These are phyloP conservation scores for Boloria selene DNA, from an alignment of 2,888 invertebrate species.

Conservation along the genomic window DNA sequence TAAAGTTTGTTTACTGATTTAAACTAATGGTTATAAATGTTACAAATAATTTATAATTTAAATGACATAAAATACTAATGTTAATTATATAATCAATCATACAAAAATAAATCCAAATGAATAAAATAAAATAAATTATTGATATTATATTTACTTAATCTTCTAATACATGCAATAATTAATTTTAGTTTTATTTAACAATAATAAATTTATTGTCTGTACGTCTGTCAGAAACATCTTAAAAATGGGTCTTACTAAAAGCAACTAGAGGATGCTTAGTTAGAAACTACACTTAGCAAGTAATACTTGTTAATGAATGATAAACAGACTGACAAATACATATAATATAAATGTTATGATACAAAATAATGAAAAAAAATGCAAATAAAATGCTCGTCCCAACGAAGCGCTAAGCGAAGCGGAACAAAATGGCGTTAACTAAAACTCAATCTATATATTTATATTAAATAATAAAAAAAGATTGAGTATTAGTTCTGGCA, in stretches of 20 bases:
- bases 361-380: constrained; percentile 34
- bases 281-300: constrained; percentile 9
- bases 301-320: background rate
- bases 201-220: too few relatives aligned
- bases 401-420: constrained; percentile 48
- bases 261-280: background rate
- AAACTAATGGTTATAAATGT: too few relatives aligned
- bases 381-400: constrained; percentile 46
- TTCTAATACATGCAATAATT: background rate
- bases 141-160: too few relatives aligned
- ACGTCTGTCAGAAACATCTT: too few relatives aligned
- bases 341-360: constrained; percentile 28
- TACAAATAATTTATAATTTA: too few relatives aligned
- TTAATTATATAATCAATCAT: too few relatives aligned
- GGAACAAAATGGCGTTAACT: constrained; percentile 32
- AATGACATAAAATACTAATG: too few relatives aligned
- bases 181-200: too few relatives aligned
- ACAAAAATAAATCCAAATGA: too few relatives aligned
- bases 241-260: too few relatives aligned
- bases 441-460: constrained; percentile 19
- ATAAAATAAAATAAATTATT: too few relatives aligned
- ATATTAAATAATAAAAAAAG: background rate
- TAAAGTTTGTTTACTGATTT: too few relatives aligned
- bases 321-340: constrained; percentile 17
- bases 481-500: constrained; percentile 22